phyloP scores from a whole-genome alignment of 2,113 vertebrate species.

The Aspiorhynchus laticeps region DNA sequence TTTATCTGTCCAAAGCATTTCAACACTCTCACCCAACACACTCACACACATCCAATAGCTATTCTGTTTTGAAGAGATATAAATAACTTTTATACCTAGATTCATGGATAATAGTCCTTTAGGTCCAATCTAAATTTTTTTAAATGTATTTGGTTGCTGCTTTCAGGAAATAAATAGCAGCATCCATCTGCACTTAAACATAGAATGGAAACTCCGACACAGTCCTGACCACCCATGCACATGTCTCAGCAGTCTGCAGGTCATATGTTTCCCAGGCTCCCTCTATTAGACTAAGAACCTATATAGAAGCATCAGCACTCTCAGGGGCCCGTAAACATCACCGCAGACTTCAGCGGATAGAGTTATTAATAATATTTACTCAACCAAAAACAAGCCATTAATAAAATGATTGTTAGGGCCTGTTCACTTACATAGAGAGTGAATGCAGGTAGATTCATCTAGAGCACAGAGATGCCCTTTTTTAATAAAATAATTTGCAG shows the following conservation, averaged over 20 bases:
- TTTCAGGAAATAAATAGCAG: background rate
- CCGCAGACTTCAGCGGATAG: background rate
- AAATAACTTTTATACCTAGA: background rate
- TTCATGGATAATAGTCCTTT: background rate
- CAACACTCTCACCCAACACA: background rate
- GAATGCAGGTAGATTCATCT: background rate
- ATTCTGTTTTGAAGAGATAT: background rate
- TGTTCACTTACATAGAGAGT: background rate
- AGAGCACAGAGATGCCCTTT: background rate
- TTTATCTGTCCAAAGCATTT: constrained; percentile 7
- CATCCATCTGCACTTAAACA: background rate
- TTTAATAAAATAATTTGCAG: background rate
- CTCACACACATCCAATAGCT: background rate
- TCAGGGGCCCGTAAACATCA: background rate
- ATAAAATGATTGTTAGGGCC: background rate
- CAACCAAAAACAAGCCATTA: background rate
- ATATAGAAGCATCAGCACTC: background rate
- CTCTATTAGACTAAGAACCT: background rate
- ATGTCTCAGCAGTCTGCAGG: background rate
- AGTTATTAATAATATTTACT: constrained; percentile 24
- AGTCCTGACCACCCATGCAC: constrained; percentile 20
- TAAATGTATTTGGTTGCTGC: background rate
- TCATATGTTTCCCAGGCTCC: background rate
- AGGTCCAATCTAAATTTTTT: background rate
- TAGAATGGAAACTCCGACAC: background rate